Evolutionary conservation across 2,888 invertebrate species (phyloP), one percentile per base, ranked within the genome.

Genomic region (Holacanthella duospinosa): DNA sequence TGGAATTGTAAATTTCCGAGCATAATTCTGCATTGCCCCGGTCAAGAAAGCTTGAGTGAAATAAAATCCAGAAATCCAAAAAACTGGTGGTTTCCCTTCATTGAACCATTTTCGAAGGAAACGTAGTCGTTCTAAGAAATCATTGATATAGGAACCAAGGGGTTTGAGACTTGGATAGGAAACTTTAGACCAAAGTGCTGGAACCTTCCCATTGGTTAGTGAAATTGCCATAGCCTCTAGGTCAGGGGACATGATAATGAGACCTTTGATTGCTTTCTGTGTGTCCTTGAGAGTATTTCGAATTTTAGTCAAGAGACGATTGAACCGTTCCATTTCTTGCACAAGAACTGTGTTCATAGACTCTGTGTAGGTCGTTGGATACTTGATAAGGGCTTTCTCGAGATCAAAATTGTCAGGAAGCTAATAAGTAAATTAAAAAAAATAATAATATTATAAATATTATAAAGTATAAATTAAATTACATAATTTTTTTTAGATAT

Each of bases 11-110:
- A 89, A 89, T 77, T 92, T 93, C 71, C 94, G 82, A 2, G 94
- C 93, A 78, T 84, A 93, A 78, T 93, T 94, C 80, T 95, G 94
- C 77, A 89, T 88, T n/a, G 88, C 90, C 9, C 93, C 71, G 1
- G 94, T 95, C 57, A 95, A 81, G 79, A 95, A 95, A 1, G 94
- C 93, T 79, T 95, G 94, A 0, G 94, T 93, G 77, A 94, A 94
- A 80, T 86, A 95, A 79, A 95, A 94, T 1, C 93, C 94, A 0
- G 94, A 88, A 48, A 95, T 76, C 95, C 94, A 95, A 78, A 88
- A 95, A 48, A 87, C 84, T 0, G 80, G 69, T 0, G 94, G 94
- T 1, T 90, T 86, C 1, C 90, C 92, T 61, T 84, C 75, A 24
- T 87, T 84, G 75, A 84, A 89, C 95, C 95, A 95, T 74, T 83